Evolutionary conservation across 2,113 vertebrate species (phyloP), one percentile per base, ranked within the genome.

Genomic region (Coregonus clupeaformis): DNA sequence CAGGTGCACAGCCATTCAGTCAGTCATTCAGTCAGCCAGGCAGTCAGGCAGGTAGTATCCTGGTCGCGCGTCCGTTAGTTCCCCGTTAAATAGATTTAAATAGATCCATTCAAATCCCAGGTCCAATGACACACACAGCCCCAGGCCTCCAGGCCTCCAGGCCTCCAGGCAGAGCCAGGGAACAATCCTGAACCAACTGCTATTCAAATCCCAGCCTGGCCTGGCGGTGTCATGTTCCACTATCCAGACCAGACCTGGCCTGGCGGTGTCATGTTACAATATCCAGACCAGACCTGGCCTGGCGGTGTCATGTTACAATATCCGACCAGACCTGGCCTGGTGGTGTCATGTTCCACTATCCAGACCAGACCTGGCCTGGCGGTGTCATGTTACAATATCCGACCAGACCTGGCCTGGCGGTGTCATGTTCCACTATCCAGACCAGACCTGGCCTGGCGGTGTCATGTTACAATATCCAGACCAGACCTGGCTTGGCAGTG

Each of bases 201-300:
- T 86, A 91, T 88, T 92, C 88, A 89, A 87, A 89, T 82, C 80
- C 82, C 32, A 69, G 60, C 64, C 60, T 74, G 74, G 20, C 59
- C 49, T 32, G 66, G 72, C 66, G 49, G 84, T 83, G 79, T 92
- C 79, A 42, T 64, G 81, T 92, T 91, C 25, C 60, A 7, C 22
- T 25, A 63, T 63, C 24, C 60, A 63, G 60, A 24, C 22, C 22
- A 63, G 25, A 13, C 60, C 36, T 42, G n/a, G n/a, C n/a, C n/a
- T n/a, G n/a, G n/a, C n/a, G n/a, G n/a, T n/a, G n/a, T n/a, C n/a
- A n/a, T n/a, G n/a, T n/a, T n/a, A n/a, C n/a, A n/a, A n/a, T n/a
- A n/a, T n/a, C n/a, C n/a, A n/a, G n/a, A n/a, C n/a, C n/a, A n/a
- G n/a, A n/a, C n/a, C n/a, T n/a, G n/a, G n/a, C n/a, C n/a, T n/a